Conservation (phyloP, 2,113 vertebrate genomes). For the Petroica traversi region DNA sequence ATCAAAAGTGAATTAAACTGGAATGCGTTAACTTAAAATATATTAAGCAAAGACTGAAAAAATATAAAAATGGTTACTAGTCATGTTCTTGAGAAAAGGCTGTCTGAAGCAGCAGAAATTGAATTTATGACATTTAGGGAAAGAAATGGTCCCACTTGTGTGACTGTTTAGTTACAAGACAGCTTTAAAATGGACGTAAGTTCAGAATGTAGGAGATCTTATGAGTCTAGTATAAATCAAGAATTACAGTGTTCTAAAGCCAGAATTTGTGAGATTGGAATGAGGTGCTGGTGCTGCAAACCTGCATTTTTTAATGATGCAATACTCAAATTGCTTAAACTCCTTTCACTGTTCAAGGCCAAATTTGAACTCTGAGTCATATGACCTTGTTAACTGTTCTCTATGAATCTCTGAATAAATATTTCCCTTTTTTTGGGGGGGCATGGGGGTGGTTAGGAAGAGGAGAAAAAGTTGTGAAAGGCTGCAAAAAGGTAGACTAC, state of each 20-base stretch:
- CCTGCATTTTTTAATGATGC: not conserved
- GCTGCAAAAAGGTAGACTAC: not conserved
- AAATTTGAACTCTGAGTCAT: not conserved
- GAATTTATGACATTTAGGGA: not conserved
- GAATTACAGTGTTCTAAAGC: not conserved
- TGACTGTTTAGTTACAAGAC: not conserved
- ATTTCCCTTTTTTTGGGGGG: fast-evolving
- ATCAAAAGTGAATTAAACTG: not conserved
- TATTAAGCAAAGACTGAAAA: not conserved
- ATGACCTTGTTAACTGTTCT: not conserved
- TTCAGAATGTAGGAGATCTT: not conserved
- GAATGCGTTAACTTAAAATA: not conserved
- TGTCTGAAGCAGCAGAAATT: not conserved
- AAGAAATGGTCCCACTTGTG: not conserved
- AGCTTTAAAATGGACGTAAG: not conserved
- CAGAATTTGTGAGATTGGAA: not conserved
- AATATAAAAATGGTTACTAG: not conserved
- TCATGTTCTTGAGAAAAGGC: not conserved
- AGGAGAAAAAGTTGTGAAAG: not conserved
- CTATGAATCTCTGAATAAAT: not conserved
- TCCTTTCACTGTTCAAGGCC: not conserved
- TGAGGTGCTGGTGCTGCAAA: not conserved
- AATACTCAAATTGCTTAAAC: not conserved
- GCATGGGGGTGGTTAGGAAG: fast-evolving
- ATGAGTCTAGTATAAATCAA: not conserved